These are phyloP conservation scores for Psittacula echo DNA, from an alignment of 2,797 vertebrate species.

Conservation along the genomic window DNA sequence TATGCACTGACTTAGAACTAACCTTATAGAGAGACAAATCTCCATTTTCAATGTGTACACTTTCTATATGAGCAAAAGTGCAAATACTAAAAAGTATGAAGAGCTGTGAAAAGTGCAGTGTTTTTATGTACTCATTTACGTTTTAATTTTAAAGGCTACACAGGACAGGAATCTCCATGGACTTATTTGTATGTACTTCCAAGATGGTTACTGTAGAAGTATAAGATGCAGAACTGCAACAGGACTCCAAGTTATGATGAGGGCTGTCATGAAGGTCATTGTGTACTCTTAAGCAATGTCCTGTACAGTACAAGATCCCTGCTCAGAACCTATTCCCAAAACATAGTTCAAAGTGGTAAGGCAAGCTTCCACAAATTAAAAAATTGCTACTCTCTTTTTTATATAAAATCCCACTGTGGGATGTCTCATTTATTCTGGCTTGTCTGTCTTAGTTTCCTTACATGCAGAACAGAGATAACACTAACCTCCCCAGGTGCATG, in stretches of 20 bases:
- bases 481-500: neutral
- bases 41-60: neutral
- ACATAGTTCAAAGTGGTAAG: neutral
- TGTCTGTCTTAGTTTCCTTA: conserved; percentile 24
- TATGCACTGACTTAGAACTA: neutral
- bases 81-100: neutral
- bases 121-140: neutral
- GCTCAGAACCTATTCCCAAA: neutral
- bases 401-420: neutral
- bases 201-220: neutral
- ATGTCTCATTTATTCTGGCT: conserved; percentile 25
- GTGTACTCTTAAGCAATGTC: neutral
- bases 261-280: neutral
- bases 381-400: neutral
- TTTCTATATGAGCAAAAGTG: neutral
- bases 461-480: conserved; percentile 6
- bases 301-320: neutral
- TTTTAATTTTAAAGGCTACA: neutral
- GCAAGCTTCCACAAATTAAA: neutral
- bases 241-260: neutral
- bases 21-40: neutral
- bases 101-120: neutral
- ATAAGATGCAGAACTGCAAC: neutral
- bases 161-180: neutral
- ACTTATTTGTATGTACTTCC: neutral